Conservation (phyloP, 2,113 vertebrate genomes). For the Peromyscus polionotus region DNA sequence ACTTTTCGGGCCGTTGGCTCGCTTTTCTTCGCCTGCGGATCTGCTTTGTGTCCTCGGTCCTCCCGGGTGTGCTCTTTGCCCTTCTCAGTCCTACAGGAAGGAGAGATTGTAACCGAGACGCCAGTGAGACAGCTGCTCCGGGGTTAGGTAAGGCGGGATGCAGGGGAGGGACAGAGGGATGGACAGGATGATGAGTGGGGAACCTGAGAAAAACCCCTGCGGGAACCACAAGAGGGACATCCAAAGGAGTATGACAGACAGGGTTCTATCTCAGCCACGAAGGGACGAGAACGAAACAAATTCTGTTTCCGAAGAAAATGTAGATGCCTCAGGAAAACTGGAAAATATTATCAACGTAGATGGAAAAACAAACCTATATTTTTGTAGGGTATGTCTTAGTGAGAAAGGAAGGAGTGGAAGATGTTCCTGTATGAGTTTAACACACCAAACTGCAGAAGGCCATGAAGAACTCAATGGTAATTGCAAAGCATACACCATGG, state of each 20-base stretch:
- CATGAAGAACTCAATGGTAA: background rate
- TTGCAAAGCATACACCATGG: background rate
- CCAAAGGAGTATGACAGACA: background rate
- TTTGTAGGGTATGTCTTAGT: background rate
- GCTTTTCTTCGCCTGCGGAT: background rate
- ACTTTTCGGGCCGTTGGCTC: background rate
- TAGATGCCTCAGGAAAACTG: background rate
- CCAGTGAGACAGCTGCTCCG: background rate
- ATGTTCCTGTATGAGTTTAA: background rate
- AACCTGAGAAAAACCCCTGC: background rate
- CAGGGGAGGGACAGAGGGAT: background rate
- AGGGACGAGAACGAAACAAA: constrained; percentile 10
- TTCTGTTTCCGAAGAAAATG: constrained; percentile 23
- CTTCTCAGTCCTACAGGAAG: constrained; percentile 9
- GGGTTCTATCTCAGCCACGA: background rate
- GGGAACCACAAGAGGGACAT: background rate
- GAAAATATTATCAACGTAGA: background rate
- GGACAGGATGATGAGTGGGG: background rate
- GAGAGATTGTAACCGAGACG: background rate
- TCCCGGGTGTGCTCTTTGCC: constrained; percentile 24
- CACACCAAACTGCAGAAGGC: background rate
- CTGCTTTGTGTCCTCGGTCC: background rate
- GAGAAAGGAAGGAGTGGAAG: background rate
- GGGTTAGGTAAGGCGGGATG: background rate
- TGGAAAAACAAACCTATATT: background rate